Base-by-base conservation (phyloP, 2,797 vertebrate genomes). In the Petrocephalus schoutedeni region DNA sequence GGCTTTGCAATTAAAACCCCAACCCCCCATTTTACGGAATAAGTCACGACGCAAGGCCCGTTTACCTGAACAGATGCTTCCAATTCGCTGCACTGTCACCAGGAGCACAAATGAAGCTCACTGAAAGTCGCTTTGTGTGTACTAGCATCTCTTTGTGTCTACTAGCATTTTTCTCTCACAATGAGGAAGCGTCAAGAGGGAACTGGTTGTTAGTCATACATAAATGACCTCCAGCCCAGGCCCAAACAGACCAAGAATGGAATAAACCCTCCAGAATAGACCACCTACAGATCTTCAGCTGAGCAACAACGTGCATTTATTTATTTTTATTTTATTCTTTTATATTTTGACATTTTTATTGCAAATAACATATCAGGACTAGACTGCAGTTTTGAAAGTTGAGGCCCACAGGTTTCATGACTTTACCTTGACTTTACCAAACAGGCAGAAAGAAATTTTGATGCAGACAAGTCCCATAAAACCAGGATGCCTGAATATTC, bases 21-120 rank as follows among this genome's bases (percentile, higher is more conserved):
- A 91, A 90, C 89, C 93, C 92, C 92, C 93, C 90, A 89, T 91
- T 92, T 92, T 90, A 92, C 93, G 92, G 92, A 92, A 94, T 94
- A 92, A 93, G 89, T 90, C 93, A 86, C 89, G 57, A 12, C 91
- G 91, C 58, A 6, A 45, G 45, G 57, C 91, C 94, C 93, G 45
- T 49, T 89, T 93, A 92, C 91, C 92, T 91, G 92, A 93, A 91
- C 93, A 94, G 93, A 93, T 93, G 93, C 94, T 91, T 90, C 89
- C 90, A 89, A 90, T 80, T 80, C 41, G 85, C 92, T 32, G 92
- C 92, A 91, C 91, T 91, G 94, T 88, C 92, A 92, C 92, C 92
- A 91, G 91, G 93, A 94, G 94, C 74, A n/a, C 7, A 7, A 80
- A 49, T 93, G 91, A 93, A 93, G 91, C 92, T 93, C 93, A 92